phyloP scores from a whole-genome alignment of 2,113 vertebrate genomes.

The Hiodon alosoides region DNA sequence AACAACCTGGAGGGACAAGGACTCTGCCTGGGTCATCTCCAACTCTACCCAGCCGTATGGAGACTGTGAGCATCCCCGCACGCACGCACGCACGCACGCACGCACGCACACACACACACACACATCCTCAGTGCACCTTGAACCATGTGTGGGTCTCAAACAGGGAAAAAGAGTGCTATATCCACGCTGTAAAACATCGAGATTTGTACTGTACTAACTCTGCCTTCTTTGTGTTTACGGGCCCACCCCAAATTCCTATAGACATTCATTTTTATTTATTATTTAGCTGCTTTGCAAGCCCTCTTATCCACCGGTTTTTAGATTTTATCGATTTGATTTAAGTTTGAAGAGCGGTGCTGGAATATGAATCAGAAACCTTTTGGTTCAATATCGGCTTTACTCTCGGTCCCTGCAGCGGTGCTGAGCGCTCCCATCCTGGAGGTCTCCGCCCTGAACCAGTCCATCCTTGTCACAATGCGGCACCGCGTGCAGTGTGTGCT shows the following conservation, averaged over 20 bases:
- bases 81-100: no score
- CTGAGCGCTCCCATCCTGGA: conserved; percentile 34
- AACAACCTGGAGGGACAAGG: neutral
- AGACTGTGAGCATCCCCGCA: conserved; percentile 29
- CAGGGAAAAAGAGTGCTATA: no score
- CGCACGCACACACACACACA: no score
- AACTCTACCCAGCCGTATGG: conserved; percentile 33
- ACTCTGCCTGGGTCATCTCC: conserved; percentile 2
- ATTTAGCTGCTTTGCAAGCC: no score
- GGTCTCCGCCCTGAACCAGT: neutral
- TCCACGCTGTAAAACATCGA: no score
- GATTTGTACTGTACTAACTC: no score
- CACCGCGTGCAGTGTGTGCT: neutral
- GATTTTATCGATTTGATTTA: neutral
- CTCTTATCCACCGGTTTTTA: no score
- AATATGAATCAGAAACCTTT: neutral
- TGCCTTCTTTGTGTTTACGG: no score
- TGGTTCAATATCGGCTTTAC: neutral
- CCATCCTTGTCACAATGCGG: conserved; percentile 1
- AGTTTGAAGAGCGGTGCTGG: neutral
- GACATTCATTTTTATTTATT: no score
- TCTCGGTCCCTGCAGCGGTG: conserved; percentile 18
- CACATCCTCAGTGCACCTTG: no score
- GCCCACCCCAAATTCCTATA: no score
- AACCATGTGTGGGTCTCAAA: no score